Conservation (phyloP, 2,888 invertebrate genomes). For the Ormyrus labotus region DNA sequence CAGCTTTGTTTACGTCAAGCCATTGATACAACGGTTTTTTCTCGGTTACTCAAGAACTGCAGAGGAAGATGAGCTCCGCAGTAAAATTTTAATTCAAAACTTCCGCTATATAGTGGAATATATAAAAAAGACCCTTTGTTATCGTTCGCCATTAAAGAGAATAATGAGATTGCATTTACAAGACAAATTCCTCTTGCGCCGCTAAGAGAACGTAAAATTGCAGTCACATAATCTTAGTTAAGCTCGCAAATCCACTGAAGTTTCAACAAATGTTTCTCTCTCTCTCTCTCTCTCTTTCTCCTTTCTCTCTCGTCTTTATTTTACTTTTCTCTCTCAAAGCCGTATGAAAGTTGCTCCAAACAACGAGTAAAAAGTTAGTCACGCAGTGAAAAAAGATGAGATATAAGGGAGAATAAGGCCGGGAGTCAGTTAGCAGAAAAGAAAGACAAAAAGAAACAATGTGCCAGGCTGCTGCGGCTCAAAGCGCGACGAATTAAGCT, state of each 20-base stretch:
- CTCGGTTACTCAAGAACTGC: neutral
- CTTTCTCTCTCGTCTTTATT: neutral
- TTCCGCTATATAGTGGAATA: neutral
- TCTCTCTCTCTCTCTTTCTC: neutral
- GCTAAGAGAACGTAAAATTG: conserved; percentile 25
- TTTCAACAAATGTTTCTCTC: conserved; percentile 5
- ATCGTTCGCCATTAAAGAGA: conserved; percentile 33
- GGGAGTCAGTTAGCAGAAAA: neutral
- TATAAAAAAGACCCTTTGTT: conserved; percentile 27
- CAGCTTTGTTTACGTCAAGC: neutral
- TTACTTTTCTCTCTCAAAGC: neutral
- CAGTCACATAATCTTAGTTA: conserved; percentile 45
- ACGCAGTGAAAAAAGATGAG: neutral
- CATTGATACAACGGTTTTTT: conserved; percentile 26
- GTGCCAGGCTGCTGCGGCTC: neutral
- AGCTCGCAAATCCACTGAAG: conserved; percentile 6
- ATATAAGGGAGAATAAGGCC: neutral
- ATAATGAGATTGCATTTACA: conserved; percentile 43
- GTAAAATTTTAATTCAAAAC: conserved; percentile 42
- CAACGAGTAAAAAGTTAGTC: conserved; percentile 19
- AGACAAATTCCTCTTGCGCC: conserved; percentile 26
- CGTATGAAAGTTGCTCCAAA: neutral
- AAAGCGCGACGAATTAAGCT: neutral
- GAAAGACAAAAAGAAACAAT: too few species aligned
- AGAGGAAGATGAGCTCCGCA: conserved; percentile 1